Evolutionary conservation across 1,140 invertebrate species (phyloP).

Genomic region (Drosophila triauraria): DNA sequence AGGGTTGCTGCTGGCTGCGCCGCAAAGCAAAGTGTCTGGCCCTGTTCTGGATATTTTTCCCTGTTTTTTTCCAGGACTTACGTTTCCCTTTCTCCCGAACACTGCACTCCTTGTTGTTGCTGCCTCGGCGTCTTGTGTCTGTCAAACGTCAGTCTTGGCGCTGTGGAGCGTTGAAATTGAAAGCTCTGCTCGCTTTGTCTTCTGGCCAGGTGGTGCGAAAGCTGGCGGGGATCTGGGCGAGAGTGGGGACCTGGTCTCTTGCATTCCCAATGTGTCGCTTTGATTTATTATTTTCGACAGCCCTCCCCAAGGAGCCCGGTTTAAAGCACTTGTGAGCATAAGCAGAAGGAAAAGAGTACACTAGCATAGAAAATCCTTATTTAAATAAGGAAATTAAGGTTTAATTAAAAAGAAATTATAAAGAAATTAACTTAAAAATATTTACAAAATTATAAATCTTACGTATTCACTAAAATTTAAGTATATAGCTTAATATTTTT

Average conservation of each 20-base stretch:
- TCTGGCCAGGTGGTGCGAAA: slow-evolving; percentile 32
- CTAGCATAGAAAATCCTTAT: background rate
- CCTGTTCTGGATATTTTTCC: slow-evolving; percentile 12
- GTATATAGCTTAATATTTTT: too few relatives aligned
- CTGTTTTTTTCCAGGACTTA: slow-evolving; percentile 2
- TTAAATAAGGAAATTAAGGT: too few relatives aligned
- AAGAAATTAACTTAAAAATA: too few relatives aligned
- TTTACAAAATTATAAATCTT: too few relatives aligned
- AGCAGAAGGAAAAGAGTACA: slow-evolving; percentile 7
- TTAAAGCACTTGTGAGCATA: slow-evolving; percentile 19
- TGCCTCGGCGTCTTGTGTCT: slow-evolving; percentile 48
- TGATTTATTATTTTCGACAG: slow-evolving; percentile 77
- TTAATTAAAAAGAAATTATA: too few relatives aligned
- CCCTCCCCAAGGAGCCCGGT: slow-evolving; percentile 24
- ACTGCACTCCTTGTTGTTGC: slow-evolving; percentile 39
- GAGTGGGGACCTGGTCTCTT: slow-evolving; percentile 16
- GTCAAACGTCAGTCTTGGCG: slow-evolving; percentile 51
- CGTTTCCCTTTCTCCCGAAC: slow-evolving; percentile 12
- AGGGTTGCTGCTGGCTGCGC: slow-evolving; percentile 27
- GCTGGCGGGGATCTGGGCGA: slow-evolving; percentile 7
- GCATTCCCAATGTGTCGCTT: slow-evolving; percentile 59
- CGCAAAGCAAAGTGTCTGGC: slow-evolving; percentile 33
- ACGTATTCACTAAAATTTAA: too few relatives aligned
- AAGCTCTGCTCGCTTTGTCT: slow-evolving; percentile 49
- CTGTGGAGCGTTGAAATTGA: slow-evolving; percentile 64